Conservation (phyloP, 2,113 vertebrate genomes). For the Passer montanus region DNA sequence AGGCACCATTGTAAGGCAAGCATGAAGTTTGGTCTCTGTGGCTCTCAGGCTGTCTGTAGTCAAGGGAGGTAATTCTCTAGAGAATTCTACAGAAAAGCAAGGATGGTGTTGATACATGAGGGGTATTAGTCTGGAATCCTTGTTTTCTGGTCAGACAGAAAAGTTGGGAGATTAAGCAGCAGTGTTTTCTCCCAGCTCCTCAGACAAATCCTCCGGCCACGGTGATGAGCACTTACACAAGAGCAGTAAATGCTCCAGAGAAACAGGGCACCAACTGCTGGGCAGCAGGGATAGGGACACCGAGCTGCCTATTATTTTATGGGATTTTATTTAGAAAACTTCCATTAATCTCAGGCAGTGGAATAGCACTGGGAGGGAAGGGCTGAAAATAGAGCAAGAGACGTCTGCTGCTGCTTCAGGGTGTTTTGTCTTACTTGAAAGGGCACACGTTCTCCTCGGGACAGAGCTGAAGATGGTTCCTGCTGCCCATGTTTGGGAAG, state of each 20-base stretch:
- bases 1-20: neutral
- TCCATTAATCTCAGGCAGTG: neutral
- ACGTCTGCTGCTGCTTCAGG: neutral
- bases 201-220: fast-evolving
- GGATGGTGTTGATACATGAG: neutral
- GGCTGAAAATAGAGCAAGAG: slow-evolving; percentile 1
- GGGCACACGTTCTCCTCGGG: neutral
- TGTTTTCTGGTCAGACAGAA: neutral
- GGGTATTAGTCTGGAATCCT: neutral
- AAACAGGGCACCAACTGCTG: fast-evolving
- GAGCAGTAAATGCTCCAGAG: neutral
- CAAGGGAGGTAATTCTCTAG: neutral
- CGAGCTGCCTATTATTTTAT: neutral
- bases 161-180: neutral
- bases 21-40: neutral
- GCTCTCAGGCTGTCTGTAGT: fast-evolving
- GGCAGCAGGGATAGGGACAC: neutral
- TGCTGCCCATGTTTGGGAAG: slow-evolving; percentile 52
- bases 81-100: neutral
- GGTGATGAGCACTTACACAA: neutral
- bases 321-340: slow-evolving; percentile 15
- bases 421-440: neutral
- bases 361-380: neutral
- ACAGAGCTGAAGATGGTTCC: neutral
- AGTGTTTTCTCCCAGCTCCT: neutral